Base-by-base conservation (phyloP, 2,888 invertebrate genomes). In the Chesias legatella region DNA sequence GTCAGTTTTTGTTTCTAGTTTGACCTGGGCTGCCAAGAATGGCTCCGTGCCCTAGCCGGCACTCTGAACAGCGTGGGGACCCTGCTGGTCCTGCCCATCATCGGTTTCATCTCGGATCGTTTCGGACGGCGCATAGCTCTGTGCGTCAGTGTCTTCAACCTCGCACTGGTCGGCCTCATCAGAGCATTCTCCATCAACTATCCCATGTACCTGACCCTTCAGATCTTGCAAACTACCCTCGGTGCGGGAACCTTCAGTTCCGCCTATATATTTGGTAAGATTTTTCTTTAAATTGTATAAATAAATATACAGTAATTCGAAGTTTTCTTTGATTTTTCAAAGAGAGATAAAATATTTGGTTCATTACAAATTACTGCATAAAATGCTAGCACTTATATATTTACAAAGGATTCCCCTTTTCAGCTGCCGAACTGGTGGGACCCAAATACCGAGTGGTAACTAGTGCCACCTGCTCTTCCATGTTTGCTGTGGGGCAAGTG, bases 371-470 rank as follows among this genome's bases (percentile, higher is more conserved):
- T n/a, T n/a, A n/a, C n/a, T n/a, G n/a, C n/a, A n/a, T n/a, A n/a
- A n/a, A n/a, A n/a, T n/a, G n/a, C n/a, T n/a, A 17, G 2, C 13
- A 17, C 2, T 3, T 17, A 17, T 3, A 17, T 17, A 17, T 3
- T 17, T 17, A 17, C n/a, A n/a, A n/a, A n/a, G n/a, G n/a, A n/a
- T n/a, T n/a, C n/a, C n/a, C n/a, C n/a, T n/a, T 40, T 61, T 63
- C 66, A 94, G 94, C 91, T 31, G 89, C 95, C 42, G 95, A 95
- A 71, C 77, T 94, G 53, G 94, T 95, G 1, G 94, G 94, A 0
- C 93, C 94, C 0, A 91, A 91, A 33, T 91, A 91, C 43, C 89
- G 95, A 23, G 93, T 94, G 0, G 60, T 94, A 8, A 92, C 91
- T 1, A 91, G 94, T 39, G 92, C 93, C 1, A 79, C 92, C 7